Evolutionary conservation across 2,888 invertebrate genomes (phyloP).

Genomic region (Carterocephalus palaemon): DNA sequence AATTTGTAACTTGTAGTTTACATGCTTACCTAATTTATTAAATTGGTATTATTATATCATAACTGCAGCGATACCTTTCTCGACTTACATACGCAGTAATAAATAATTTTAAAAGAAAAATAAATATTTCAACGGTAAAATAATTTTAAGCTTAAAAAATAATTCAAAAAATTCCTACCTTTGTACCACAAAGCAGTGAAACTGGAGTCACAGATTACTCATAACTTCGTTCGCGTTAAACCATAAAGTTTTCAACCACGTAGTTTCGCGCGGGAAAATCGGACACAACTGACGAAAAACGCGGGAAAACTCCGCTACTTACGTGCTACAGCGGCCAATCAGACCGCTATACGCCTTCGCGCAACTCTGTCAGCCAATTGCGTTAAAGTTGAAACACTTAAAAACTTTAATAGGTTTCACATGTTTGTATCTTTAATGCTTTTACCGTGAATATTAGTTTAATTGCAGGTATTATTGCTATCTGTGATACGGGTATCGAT

Average conservation of each 20-base stretch:
- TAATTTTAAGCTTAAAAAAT: background rate
- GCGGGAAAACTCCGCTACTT: slow-evolving; percentile 71
- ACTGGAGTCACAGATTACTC: slow-evolving; percentile 42
- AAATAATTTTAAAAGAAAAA: background rate
- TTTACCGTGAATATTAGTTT: slow-evolving; percentile 11
- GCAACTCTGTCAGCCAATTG: slow-evolving; percentile 50
- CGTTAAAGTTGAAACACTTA: slow-evolving; percentile 58
- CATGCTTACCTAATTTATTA: too few relatives aligned
- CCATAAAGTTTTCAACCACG: slow-evolving; percentile 30
- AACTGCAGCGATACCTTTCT: too few relatives aligned
- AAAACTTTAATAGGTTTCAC: slow-evolving; percentile 73
- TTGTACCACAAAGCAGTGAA: slow-evolving; percentile 28
- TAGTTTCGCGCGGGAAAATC: slow-evolving; percentile 56
- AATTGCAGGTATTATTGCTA: slow-evolving; percentile 24
- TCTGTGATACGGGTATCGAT: slow-evolving; percentile 12
- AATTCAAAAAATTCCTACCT: slow-evolving; percentile 40
- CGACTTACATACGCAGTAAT: too few relatives aligned
- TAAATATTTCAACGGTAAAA: background rate
- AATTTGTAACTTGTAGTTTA: too few relatives aligned
- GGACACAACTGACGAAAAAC: slow-evolving; percentile 63
- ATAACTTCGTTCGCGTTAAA: slow-evolving; percentile 47
- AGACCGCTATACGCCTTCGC: slow-evolving; percentile 57
- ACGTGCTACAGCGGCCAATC: slow-evolving; percentile 57
- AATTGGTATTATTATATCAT: too few relatives aligned
- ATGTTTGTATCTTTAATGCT: slow-evolving; percentile 45